Base-by-base conservation (phyloP, 2,797 vertebrate species). In the Sebastes glaucus region DNA sequence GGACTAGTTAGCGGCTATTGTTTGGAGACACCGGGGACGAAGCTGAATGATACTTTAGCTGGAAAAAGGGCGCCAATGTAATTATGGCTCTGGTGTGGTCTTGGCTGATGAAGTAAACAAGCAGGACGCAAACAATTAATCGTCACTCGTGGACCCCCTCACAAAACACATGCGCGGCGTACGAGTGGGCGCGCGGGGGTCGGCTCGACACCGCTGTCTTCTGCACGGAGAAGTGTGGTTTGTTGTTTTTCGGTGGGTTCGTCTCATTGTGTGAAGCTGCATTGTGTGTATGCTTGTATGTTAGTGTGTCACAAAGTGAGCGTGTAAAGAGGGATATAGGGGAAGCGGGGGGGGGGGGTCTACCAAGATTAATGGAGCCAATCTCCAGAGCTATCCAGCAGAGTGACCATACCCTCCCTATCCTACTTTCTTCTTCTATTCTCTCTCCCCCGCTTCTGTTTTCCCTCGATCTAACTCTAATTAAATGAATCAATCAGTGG, bases 401-500 rank as follows among this genome's bases (percentile, higher is more conserved):
- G 90, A 90, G 86, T 93, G 92, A 91, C 92, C 91, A 87, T 88
- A 88, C 83, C 71, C 86, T 89, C 87, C 83, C 86, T 77, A 71
- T 79, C 80, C 88, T 55, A 66, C 76, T 81, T 86, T 89, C 84
- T 80, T 91, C 89, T 83, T 84, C 80, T 75, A 30, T 73, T 87
- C 87, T 76, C 71, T 8, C 42, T 66, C 69, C 66, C 74, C 30
- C 67, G 35, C 66, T 28, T 16, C 77, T 83, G 79, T 81, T 80
- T 89, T 92, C 83, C 75, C 74, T 88, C 82, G 78, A 91, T 92
- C 88, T 84, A 91, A 67, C 93, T 94, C 90, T 95, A 96, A 96
- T 96, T 96, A 97, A 95, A 95, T 95, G 84, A 95, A 97, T 96
- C 95, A 95, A 85, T 97, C 96, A 96, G 95, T 82, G 82, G 88